phyloP scores from a whole-genome alignment of 2,113 vertebrate species.

The Leucosticte australis region DNA sequence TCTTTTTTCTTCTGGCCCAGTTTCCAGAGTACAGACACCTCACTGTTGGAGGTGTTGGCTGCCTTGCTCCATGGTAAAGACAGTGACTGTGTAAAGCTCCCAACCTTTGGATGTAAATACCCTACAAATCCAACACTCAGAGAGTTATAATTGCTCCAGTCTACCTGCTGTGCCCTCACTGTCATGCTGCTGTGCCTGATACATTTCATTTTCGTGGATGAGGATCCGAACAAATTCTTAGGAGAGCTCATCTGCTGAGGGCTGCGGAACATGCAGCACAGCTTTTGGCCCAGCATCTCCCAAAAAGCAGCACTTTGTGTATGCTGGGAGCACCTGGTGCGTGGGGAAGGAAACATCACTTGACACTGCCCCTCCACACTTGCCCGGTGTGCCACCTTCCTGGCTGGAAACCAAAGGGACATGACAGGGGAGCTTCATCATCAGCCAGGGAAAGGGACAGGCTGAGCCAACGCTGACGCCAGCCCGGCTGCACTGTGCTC shows the following conservation, averaged over 20 bases:
- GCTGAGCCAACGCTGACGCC: not conserved
- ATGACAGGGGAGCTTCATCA: fast-evolving
- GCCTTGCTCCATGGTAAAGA: not conserved
- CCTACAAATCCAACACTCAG: not conserved
- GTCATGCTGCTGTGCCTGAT: not conserved
- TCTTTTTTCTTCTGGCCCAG: not conserved
- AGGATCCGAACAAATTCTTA: not conserved
- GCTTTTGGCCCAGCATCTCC: not conserved
- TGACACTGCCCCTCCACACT: not conserved
- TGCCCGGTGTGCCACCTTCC: not conserved
- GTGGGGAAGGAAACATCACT: not conserved
- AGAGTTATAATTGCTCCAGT: not conserved
- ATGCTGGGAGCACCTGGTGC: fast-evolving
- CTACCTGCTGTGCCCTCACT: not conserved
- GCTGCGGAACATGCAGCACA: not conserved
- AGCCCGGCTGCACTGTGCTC: not conserved
- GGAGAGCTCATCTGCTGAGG: not conserved
- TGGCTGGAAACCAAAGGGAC: not conserved
- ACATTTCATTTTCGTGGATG: not conserved
- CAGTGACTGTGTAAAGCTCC: not conserved
- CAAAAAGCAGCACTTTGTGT: not conserved
- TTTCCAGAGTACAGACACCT: not conserved
- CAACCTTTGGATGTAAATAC: not conserved
- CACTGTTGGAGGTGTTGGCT: not conserved
- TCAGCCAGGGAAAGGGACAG: not conserved